Evolutionary conservation across 2,797 vertebrate species (phyloP).

Genomic region (Myotis findleyi): DNA sequence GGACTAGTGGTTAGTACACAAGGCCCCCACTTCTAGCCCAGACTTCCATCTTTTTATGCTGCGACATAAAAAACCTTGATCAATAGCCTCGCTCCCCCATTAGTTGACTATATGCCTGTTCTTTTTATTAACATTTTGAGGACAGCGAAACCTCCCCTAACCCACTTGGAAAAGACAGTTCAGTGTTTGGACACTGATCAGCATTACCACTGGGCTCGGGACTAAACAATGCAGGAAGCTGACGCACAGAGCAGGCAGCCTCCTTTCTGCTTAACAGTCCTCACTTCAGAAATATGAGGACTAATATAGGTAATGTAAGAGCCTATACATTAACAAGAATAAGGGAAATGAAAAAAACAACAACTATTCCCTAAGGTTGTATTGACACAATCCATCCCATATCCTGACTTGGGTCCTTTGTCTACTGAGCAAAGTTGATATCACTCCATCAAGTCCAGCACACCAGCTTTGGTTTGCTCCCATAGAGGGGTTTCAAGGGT

Average conservation of each 20-base stretch:
- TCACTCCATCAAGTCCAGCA: background rate
- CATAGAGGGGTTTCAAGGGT: background rate
- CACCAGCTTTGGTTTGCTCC: background rate
- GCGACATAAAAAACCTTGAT: background rate
- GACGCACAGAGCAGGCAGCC: background rate
- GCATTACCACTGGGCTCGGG: background rate
- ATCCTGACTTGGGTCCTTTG: background rate
- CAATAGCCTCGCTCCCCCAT: background rate
- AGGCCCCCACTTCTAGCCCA: background rate
- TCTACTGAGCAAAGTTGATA: background rate
- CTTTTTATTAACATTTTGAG: conserved; percentile 21
- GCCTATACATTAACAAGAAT: background rate
- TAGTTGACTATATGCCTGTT: background rate
- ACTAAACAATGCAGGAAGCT: background rate
- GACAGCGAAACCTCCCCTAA: background rate
- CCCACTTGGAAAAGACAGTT: background rate
- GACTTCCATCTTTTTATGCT: background rate
- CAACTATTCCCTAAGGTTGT: background rate
- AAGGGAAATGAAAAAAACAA: background rate
- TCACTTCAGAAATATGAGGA: background rate
- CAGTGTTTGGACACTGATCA: background rate
- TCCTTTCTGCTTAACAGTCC: background rate
- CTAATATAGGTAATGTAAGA: background rate
- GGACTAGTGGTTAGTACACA: background rate
- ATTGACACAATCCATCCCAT: background rate